A percentile compares a stretch with the other conserved stretches of the same genome.
Evolutionary conservation across 2,797 vertebrate genomes (phyloP).

Genomic region (Kryptolebias ocellatus): DNA sequence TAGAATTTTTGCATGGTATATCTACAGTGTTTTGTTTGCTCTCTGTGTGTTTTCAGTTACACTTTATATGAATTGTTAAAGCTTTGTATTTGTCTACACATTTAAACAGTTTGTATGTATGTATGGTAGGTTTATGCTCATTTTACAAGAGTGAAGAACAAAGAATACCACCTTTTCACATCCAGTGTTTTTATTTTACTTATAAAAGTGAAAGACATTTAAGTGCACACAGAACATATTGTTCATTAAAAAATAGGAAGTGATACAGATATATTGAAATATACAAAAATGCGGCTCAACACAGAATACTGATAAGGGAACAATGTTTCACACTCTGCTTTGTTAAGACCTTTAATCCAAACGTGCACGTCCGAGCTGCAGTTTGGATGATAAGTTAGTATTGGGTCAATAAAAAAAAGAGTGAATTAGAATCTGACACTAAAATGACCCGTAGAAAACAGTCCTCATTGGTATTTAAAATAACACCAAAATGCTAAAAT

Average conservation of each 20-base stretch:
- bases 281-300: conserved; percentile 74
- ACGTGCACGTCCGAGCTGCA: conserved; percentile 29
- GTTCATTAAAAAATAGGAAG: conserved; percentile 64
- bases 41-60: too few species aligned
- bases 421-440: conserved; percentile 38
- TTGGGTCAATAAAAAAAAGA: conserved; percentile 42
- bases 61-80: too few species aligned
- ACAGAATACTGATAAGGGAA: conserved; percentile 73
- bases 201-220: conserved; percentile 76
- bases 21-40: too few species aligned
- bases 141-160: conserved; percentile 1
- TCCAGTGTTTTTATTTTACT: conserved; percentile 79
- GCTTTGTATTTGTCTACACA: neutral
- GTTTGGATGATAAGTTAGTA: conserved; percentile 34
- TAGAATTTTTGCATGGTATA: too few species aligned
- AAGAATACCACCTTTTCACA: conserved; percentile 32
- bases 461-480: conserved; percentile 48
- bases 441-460: conserved; percentile 41
- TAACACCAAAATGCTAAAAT: conserved; percentile 38
- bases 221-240: conserved; percentile 68
- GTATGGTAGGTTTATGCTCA: neutral
- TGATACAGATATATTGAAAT: conserved; percentile 63
- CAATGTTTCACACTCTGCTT: conserved; percentile 39
- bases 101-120: neutral
- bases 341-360: conserved; percentile 11